phyloP scores from a whole-genome alignment of 2,888 invertebrate species.

The Trissonchulus latispiculum region DNA sequence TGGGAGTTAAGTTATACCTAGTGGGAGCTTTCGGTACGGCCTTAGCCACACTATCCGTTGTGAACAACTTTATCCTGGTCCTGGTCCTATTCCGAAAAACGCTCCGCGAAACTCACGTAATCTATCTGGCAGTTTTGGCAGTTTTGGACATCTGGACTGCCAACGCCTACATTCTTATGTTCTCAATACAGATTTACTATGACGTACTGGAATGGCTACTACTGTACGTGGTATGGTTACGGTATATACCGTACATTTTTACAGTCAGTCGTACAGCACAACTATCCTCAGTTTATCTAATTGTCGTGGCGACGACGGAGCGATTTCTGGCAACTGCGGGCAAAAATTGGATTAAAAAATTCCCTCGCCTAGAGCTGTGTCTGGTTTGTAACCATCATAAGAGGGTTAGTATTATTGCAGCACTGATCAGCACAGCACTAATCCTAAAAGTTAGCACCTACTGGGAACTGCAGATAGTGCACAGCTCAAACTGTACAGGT shows the following conservation, averaged over 20 bases:
- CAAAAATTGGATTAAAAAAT: not conserved
- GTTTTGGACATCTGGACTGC: conserved; percentile 4
- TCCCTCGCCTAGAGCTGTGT: not conserved
- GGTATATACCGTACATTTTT: not conserved
- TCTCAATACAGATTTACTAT: not conserved
- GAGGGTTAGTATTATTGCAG: not conserved
- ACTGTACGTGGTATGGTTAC: not conserved
- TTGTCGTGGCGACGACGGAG: conserved; percentile 13
- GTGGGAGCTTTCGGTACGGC: conserved; percentile 10
- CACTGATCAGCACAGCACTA: not conserved
- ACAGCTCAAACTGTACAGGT: conserved; percentile 7
- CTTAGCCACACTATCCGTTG: not conserved
- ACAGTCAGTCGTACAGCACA: conserved; percentile 12
- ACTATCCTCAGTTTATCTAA: not conserved
- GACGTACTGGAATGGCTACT: not conserved
- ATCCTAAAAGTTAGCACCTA: not conserved
- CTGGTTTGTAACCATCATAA: not conserved
- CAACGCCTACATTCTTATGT: conserved; percentile 7
- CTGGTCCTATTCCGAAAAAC: not conserved
- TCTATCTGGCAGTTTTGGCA: conserved; percentile 16
- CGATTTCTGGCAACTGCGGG: not conserved
- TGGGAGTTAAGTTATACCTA: not conserved
- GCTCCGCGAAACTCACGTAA: not conserved
- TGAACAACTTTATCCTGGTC: not conserved
- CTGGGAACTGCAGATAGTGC: conserved; percentile 15